Evolutionary conservation across 2,888 invertebrate genomes (phyloP).

Genomic region (Acleris cristana): DNA sequence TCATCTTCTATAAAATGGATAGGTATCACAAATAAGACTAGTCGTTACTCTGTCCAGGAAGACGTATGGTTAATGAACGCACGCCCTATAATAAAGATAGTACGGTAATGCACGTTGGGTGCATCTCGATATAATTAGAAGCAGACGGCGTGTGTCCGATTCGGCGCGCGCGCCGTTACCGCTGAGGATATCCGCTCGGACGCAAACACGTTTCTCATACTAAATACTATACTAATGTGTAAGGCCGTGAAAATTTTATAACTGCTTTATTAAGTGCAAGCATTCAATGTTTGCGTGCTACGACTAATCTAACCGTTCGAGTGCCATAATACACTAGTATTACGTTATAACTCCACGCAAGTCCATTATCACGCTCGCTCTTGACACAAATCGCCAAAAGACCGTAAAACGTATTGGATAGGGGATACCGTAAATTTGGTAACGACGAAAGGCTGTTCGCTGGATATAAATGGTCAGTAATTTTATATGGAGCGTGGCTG

Average conservation of each 20-base stretch:
- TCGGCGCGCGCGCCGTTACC: conserved; percentile 48
- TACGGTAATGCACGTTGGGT: conserved; percentile 21
- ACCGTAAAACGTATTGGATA: conserved; percentile 37
- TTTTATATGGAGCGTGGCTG: conserved; percentile 43
- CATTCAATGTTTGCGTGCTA: conserved; percentile 52
- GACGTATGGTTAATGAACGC: conserved; percentile 17
- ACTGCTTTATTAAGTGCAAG: conserved; percentile 49
- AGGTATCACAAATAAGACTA: too few relatives aligned
- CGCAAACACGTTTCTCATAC: conserved; percentile 58
- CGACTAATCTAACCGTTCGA: conserved; percentile 39
- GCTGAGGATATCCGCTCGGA: conserved; percentile 73
- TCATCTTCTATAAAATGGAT: too few relatives aligned
- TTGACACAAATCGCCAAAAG: conserved; percentile 44
- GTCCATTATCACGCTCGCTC: conserved; percentile 37
- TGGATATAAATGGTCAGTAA: conserved; percentile 45
- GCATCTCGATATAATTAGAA: conserved; percentile 43
- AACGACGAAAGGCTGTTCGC: conserved; percentile 39
- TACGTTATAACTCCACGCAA: conserved; percentile 34
- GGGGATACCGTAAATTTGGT: conserved; percentile 38
- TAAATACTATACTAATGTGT: conserved; percentile 45
- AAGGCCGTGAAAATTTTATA: conserved; percentile 49
- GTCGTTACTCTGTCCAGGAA: neutral
- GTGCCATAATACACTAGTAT: conserved; percentile 25
- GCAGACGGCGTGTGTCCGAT: conserved; percentile 48
- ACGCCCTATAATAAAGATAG: conserved; percentile 31